Evolutionary conservation across 2,888 invertebrate genomes (phyloP), one percentile per base, ranked within the genome.

Genomic region (Orchesella flavescens): DNA sequence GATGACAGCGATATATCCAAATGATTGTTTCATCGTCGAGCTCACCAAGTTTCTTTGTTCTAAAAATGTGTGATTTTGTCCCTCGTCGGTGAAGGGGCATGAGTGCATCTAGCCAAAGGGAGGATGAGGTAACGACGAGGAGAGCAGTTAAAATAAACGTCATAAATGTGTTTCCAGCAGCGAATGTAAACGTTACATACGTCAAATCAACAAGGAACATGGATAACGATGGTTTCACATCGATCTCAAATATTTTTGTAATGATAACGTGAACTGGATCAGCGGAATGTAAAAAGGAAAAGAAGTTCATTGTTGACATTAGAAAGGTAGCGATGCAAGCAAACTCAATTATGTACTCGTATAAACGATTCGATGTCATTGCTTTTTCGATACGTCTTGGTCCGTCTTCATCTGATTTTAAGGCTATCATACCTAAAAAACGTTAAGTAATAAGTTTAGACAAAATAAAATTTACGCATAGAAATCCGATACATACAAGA

Each of bases 101-200:
- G 2, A 49, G 15, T 12, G 66, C 76, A 10, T 12, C n/a, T 21
- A 65, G 59, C 77, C 68, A 69, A 15, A 61, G 13, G 1, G 19
- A 34, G 15, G 69, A 61, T 0, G 19, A 19, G 4, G 46, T 19
- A 19, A 53, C 69, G 3, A 24, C 5, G 4, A 77, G n/a, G 1
- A 68, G 19, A 12, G 46, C n/a, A 0, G 19, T 13, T 17, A 77
- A n/a, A 0, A 69, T 21, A 21, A 57, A 77, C 3, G n/a, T 49
- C 49, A 77, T 17, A 49, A 77, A 77, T 0, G 77, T 77, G 23
- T 77, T 77, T 2, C 49, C 49, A 49, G n/a, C 49, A n/a, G n/a
- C 21, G 12, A 65, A 65, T n/a, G 44, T 69, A 15, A 68, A 68
- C 4, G 7, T 53, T 4, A 17, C 46, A 13, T 69, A 77, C 17